Base-by-base conservation (phyloP, 2,797 vertebrate genomes). In the Nyctalus aviator region DNA sequence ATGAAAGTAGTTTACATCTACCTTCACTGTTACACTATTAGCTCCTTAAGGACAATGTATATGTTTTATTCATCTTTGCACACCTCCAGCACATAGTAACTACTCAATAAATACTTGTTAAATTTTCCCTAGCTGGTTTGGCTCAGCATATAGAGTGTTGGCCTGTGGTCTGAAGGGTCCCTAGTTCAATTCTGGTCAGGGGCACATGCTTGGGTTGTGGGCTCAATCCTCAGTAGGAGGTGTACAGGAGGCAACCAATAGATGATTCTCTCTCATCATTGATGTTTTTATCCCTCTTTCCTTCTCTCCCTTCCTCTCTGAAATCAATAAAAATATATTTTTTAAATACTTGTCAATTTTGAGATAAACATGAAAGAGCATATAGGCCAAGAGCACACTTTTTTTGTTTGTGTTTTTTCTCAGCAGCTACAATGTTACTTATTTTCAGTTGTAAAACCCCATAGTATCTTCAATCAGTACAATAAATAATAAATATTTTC, bases 1-100 rank as follows among this genome's bases (percentile, higher is more conserved):
- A 86, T 72, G 79, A 69, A 44, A 10, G 85, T 72, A n/a, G 10
- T 82, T 91, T 86, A 78, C 7, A 75, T 84, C 48, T 87, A 41
- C 18, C 44, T 79, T 83, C 44, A 68, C 35, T 23, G 14, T 41
- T 88, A 88, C 77, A 55, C 66, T 25, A 25, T 90, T 84, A 90
- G 14, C 41, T 93, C 44, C 10, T 64, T 69, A 64, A 75, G 25
- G 30, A 59, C 3, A 64, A n/a, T 15, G 0, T 75, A 4, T 20
- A 23, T 53, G 25, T 55, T 64, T 93, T 92, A 48, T 77, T 94
- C 17, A 68, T 69, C 76, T 94, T 86, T 91, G 41, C 37, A 73
- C 4, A 72, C 10, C 69, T 23, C 25, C n/a, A 68, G 10, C 14
- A 90, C 27, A 18, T 32, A 77, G 11, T 46, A 72, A 37, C 44